Conservation (phyloP, 1,140 invertebrate species). For the Drosophila micromelanica region DNA sequence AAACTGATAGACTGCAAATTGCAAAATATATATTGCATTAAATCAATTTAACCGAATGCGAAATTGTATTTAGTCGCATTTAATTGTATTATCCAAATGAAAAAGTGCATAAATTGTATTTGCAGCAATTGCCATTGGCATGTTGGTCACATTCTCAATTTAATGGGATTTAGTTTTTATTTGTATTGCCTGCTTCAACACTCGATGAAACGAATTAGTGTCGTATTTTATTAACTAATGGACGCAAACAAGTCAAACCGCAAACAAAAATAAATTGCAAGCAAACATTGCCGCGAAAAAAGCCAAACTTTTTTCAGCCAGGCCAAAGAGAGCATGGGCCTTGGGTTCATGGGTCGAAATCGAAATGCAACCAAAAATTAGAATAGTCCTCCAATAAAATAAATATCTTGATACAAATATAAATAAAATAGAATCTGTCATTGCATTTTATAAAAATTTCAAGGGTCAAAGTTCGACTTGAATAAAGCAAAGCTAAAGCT, state of each 20-base stretch:
- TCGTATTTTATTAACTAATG: conserved; percentile 38
- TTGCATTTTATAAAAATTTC: conserved; percentile 20
- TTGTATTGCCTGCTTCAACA: conserved; percentile 7
- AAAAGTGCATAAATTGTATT: conserved; percentile 24
- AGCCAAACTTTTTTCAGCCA: neutral
- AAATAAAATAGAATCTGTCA: conserved; percentile 11
- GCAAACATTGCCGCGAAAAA: conserved; percentile 12
- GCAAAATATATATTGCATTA: conserved; percentile 62
- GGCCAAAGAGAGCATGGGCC: neutral
- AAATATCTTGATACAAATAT: conserved; percentile 8
- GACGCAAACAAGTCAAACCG: conserved; percentile 46
- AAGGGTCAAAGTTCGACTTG: neutral
- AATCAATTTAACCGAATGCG: conserved; percentile 24
- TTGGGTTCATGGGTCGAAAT: neutral
- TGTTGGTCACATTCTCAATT: conserved; percentile 2
- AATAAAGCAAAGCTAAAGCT: conserved; percentile 1
- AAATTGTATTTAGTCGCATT: conserved; percentile 23
- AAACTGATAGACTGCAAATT: conserved; percentile 52
- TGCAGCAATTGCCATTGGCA: conserved; percentile 3
- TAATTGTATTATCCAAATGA: conserved; percentile 48
- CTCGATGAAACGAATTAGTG: conserved; percentile 39
- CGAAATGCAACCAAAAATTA: neutral
- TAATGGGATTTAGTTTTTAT: conserved; percentile 23
- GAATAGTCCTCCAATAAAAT: neutral
- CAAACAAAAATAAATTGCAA: conserved; percentile 52